phyloP scores from a whole-genome alignment of 2,113 vertebrate genomes.

The Tragulus kanchil region DNA sequence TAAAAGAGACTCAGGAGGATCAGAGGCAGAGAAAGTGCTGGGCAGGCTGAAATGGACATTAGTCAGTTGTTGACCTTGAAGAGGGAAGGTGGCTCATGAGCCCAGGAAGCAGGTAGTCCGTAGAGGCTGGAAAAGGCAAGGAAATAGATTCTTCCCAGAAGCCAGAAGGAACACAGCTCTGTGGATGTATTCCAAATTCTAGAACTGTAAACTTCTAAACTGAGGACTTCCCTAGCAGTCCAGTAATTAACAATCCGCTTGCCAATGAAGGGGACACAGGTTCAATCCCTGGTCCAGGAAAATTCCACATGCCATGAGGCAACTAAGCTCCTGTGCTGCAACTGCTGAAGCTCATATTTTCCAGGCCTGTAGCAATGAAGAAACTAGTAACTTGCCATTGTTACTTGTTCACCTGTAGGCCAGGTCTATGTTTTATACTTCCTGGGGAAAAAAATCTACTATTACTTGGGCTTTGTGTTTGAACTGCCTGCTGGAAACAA shows the following conservation, averaged over 20 bases:
- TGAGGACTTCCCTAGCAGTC: neutral
- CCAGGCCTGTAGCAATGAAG: neutral
- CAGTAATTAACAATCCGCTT: neutral
- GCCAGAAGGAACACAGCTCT: neutral
- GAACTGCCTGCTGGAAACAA: neutral
- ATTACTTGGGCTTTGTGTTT: neutral
- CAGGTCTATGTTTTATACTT: neutral
- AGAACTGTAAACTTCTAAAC: neutral
- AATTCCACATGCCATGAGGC: neutral
- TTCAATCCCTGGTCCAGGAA: neutral
- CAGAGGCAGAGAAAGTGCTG: neutral
- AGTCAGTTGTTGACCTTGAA: neutral
- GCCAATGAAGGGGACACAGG: neutral
- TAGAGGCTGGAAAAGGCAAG: neutral
- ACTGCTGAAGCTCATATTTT: neutral
- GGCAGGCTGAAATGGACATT: neutral
- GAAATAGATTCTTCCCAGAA: neutral
- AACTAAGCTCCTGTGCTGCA: neutral
- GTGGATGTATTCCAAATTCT: neutral
- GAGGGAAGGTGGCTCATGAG: neutral
- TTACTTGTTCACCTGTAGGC: neutral
- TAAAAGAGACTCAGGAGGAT: neutral
- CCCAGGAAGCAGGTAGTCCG: neutral
- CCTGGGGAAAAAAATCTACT: neutral
- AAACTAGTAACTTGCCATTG: neutral